Evolutionary conservation across 2,797 vertebrate genomes (phyloP).

Genomic region (Oryzias sinensis): DNA sequence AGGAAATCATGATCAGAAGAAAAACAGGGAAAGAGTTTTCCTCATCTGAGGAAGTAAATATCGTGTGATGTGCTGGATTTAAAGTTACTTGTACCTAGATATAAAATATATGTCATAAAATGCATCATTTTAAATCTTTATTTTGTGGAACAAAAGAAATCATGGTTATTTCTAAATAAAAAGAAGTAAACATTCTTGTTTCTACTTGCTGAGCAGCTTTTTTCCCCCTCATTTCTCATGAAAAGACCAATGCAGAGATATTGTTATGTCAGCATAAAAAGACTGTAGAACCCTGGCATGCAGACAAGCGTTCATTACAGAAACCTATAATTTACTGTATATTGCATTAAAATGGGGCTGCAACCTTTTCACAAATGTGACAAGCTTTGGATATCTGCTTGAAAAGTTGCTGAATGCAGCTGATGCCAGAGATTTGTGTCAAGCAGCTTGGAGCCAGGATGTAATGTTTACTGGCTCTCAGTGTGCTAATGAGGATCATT

Average conservation of each 20-base stretch:
- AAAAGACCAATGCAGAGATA: too few relatives aligned
- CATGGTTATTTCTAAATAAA: too few relatives aligned
- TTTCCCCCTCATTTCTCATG: too few relatives aligned
- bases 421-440: background rate
- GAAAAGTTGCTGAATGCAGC: conserved; percentile 1
- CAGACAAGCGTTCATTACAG: background rate
- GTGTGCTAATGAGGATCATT: background rate
- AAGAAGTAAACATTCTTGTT: too few relatives aligned
- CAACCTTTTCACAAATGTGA: background rate
- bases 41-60: conserved; percentile 4
- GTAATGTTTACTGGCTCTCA: background rate
- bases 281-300: too few relatives aligned
- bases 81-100: background rate
- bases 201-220: too few relatives aligned
- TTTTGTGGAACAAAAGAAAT: too few relatives aligned
- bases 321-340: conserved; percentile 2
- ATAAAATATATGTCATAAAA: too few relatives aligned
- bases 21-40: conserved; percentile 14
- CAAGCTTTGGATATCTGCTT: background rate
- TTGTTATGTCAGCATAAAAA: too few relatives aligned
- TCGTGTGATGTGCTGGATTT: background rate
- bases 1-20: conserved; percentile 31
- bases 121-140: too few relatives aligned
- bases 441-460: background rate
- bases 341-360: background rate